Percentiles rank a stretch among this genome's conserved stretches.
phyloP scores from a whole-genome alignment of 2,113 vertebrate genomes.

The Hystrix cristata region DNA sequence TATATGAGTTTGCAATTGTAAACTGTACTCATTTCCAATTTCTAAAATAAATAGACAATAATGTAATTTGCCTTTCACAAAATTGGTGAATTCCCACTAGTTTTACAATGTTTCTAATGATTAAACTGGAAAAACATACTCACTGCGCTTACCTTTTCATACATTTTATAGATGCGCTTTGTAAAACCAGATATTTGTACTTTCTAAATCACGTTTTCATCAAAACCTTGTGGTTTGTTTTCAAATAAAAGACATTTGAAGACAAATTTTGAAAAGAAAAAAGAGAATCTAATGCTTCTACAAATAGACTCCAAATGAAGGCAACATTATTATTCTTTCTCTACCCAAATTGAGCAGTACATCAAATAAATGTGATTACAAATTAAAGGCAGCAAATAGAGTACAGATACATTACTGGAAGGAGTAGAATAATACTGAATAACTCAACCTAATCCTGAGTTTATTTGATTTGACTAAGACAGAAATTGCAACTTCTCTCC shows the following conservation, averaged over 20 bases:
- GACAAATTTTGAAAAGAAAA: background rate
- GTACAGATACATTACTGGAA: background rate
- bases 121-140: constrained; percentile 57
- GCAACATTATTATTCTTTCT: background rate
- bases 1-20: background rate
- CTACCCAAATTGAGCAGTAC: background rate
- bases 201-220: constrained; percentile 73
- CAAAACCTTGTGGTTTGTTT: background rate
- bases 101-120: constrained; percentile 71
- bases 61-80: constrained; percentile 72
- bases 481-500: background rate
- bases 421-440: background rate
- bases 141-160: constrained; percentile 53
- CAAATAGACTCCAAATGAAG: background rate
- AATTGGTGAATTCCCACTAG: constrained; percentile 74
- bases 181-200: constrained; percentile 69
- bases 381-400: constrained; percentile 27
- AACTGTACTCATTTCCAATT: constrained; percentile 40
- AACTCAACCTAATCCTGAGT: background rate
- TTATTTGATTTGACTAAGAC: background rate
- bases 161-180: constrained; percentile 72
- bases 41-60: constrained; percentile 76
- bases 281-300: background rate
- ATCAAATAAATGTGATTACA: constrained; percentile 11
- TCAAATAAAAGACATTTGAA: constrained; percentile 12